Evolutionary conservation across 1,140 invertebrate genomes (phyloP).

Genomic region (Brachionus sp.): DNA sequence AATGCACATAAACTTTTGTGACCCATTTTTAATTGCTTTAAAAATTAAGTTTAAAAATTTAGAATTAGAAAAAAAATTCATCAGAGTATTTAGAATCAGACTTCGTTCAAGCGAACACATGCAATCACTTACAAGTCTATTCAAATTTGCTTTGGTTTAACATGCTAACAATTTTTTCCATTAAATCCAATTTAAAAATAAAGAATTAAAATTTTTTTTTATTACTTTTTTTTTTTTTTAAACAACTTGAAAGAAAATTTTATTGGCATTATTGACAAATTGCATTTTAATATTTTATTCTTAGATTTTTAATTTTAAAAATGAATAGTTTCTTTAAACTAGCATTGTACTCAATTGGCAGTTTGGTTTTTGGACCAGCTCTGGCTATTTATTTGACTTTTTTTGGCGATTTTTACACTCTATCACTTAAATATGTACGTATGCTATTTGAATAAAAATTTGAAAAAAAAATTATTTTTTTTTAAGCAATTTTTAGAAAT

Average conservation of each 20-base stretch:
- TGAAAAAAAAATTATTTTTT: background rate
- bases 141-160: background rate
- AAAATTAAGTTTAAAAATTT: background rate
- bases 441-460: background rate
- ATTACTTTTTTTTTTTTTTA: background rate
- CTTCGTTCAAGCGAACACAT: background rate
- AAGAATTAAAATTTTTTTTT: background rate
- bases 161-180: background rate
- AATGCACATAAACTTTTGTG: background rate
- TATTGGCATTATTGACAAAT: background rate
- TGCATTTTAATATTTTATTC: background rate
- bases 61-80: no score
- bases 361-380: slow-evolving; percentile 4
- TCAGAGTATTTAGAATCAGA: background rate
- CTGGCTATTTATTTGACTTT: slow-evolving; percentile 9
- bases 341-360: background rate
- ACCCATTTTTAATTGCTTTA: background rate
- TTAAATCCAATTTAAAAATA: background rate
- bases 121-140: background rate
- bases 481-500: background rate
- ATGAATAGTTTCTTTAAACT: background rate
- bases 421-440: slow-evolving; percentile 36
- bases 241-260: background rate
- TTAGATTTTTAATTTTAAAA: background rate
- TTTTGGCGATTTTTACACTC: slow-evolving; percentile 27